A percentile compares a stretch with the other conserved stretches of the same genome.
Evolutionary conservation across 2,888 invertebrate species (phyloP).

Genomic region (Chrysolina americana): DNA sequence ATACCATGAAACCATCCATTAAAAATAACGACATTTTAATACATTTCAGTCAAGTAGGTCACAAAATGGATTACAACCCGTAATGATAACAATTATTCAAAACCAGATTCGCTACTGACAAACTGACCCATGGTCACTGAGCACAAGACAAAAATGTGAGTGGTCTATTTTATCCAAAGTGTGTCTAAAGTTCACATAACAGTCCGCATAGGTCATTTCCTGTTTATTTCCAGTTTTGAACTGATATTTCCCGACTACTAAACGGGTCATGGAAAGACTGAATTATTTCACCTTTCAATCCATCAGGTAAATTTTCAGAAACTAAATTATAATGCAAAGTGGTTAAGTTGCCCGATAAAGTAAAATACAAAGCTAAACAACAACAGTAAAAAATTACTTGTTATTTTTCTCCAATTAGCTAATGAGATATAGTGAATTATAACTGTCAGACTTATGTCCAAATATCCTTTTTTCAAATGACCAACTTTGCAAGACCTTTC

Average conservation of each 20-base stretch:
- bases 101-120: conserved; percentile 51
- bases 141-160: conserved; percentile 51
- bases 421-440: no score
- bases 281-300: background rate
- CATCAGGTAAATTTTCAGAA: background rate
- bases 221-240: conserved; percentile 47
- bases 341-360: no score
- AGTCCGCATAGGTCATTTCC: conserved; percentile 44
- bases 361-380: no score
- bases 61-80: conserved; percentile 53
- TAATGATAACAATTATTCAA: conserved; percentile 45
- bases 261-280: background rate
- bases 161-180: conserved; percentile 46
- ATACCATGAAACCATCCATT: conserved; percentile 22
- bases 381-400: no score
- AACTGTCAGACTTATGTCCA: no score
- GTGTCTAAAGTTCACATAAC: conserved; percentile 46
- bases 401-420: no score
- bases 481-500: no score
- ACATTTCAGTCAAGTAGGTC: conserved; percentile 56
- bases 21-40: conserved; percentile 59
- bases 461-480: no score
- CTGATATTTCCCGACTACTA: no score
- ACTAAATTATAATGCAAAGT: no score
- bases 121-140: conserved; percentile 60